phyloP scores from a whole-genome alignment of 2,797 vertebrate genomes.

The Loris lydekkerianus region DNA sequence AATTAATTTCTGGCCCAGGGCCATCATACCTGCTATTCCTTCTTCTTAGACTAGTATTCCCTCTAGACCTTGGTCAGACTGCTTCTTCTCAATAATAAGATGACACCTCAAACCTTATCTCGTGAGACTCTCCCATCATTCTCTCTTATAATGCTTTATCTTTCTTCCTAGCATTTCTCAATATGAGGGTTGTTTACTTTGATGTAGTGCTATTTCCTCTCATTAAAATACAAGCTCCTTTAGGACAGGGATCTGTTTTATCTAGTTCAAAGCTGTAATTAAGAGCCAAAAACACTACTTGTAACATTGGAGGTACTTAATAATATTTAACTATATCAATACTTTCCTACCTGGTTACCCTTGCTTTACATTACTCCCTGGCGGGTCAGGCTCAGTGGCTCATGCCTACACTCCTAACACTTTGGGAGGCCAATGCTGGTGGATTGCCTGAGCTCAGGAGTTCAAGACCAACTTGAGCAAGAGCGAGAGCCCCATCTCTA shows the following conservation, averaged over 20 bases:
- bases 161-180: conserved; percentile 5
- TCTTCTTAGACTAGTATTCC: background rate
- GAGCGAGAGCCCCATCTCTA: no score
- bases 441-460: no score
- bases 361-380: background rate
- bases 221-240: background rate
- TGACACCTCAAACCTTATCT: background rate
- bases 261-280: background rate
- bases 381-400: no score
- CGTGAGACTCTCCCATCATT: background rate
- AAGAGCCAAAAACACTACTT: background rate
- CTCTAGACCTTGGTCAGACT: background rate
- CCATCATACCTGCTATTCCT: background rate
- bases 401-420: no score
- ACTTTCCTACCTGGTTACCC: background rate
- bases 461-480: no score
- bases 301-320: background rate
- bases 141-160: background rate
- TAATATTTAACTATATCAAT: background rate
- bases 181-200: background rate
- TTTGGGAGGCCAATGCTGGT: no score
- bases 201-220: background rate
- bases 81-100: background rate
- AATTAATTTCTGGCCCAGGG: background rate
- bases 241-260: background rate